Evolutionary conservation across 2,797 vertebrate species (phyloP).

Genomic region (Urophycis tenuis): DNA sequence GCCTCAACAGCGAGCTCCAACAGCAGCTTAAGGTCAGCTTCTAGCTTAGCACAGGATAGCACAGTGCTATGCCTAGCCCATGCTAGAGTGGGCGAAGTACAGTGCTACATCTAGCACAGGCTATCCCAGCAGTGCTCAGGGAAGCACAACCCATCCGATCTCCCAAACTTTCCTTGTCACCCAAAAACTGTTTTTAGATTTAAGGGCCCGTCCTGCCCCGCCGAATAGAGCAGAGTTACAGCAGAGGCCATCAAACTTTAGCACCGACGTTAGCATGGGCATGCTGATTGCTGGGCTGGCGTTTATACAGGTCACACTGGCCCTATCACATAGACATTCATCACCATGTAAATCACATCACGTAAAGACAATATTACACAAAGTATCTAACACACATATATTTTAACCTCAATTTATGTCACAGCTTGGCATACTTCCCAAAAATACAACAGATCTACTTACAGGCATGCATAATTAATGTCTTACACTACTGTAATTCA

Average conservation of each 20-base stretch:
- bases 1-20: conserved; percentile 94
- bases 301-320: too few species aligned
- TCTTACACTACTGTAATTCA: not conserved
- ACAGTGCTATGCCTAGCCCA: not conserved
- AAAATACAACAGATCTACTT: not conserved
- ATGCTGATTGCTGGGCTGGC: too few species aligned
- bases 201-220: too few species aligned
- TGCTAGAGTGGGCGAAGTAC: not conserved
- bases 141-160: not conserved
- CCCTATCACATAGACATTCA: not conserved
- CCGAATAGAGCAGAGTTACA: too few species aligned
- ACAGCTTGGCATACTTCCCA: too few species aligned
- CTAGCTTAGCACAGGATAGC: not conserved
- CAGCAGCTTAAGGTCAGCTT: conserved; percentile 90
- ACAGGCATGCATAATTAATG: not conserved
- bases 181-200: too few species aligned
- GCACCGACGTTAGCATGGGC: too few species aligned
- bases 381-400: not conserved
- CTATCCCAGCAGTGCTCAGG: not conserved
- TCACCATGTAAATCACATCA: not conserved
- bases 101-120: not conserved
- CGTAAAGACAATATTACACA: not conserved
- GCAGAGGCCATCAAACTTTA: too few species aligned
- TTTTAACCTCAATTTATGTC: not conserved
- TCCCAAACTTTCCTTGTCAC: too few species aligned